Conservation (phyloP, 2,888 invertebrate genomes). For the Agelastica alni region DNA sequence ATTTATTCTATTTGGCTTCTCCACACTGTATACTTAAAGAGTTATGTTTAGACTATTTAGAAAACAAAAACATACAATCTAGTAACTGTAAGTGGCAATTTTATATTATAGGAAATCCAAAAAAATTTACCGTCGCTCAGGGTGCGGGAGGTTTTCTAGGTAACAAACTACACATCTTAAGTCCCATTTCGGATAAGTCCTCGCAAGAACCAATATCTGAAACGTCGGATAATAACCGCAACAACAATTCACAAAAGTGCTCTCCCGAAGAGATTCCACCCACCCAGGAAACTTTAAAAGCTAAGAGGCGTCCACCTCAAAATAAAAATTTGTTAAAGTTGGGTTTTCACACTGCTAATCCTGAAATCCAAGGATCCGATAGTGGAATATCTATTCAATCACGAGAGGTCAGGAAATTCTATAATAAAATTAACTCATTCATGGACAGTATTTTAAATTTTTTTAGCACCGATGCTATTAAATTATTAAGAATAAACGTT, state of each 20-base stretch:
- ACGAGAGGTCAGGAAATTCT: constrained; percentile 63
- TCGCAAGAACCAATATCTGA: constrained; percentile 85
- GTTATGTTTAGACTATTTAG: no score
- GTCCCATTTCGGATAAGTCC: constrained; percentile 88
- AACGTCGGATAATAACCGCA: constrained; percentile 79
- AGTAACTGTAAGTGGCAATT: no score
- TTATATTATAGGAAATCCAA: constrained; percentile 28
- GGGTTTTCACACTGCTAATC: constrained; percentile 68
- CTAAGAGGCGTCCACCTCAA: constrained; percentile 70
- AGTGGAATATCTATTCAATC: constrained; percentile 88
- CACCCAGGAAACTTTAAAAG: constrained; percentile 60
- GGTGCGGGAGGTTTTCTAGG: constrained; percentile 58
- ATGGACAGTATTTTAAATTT: no score
- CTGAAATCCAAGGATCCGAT: constrained; percentile 83
- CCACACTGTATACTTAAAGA: no score
- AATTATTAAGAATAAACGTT: no score
- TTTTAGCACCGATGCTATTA: no score
- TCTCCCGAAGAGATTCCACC: constrained; percentile 69
- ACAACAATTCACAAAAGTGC: constrained; percentile 77
- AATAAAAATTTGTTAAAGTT: constrained; percentile 77
- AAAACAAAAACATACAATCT: no score
- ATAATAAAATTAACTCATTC: no score
- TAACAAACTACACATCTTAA: constrained; percentile 80
- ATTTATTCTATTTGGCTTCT: no score
- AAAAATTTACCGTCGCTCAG: constrained; percentile 32